Base-by-base conservation (phyloP, 2,113 vertebrate genomes). In the Brachirus orientalis region DNA sequence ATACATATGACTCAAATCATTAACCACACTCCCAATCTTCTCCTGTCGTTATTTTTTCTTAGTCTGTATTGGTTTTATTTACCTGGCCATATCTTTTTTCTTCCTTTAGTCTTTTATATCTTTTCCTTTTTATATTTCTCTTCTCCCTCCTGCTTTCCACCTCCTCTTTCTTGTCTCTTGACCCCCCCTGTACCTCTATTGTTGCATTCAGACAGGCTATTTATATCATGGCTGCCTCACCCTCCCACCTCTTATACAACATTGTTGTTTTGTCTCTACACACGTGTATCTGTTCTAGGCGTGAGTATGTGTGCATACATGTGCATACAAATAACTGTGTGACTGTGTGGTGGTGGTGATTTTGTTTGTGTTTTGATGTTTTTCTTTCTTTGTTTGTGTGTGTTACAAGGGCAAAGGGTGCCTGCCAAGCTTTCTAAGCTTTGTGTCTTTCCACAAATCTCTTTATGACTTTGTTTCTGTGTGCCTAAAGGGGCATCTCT, bases 161-260 rank as follows among this genome's bases (percentile, higher is more conserved):
- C 52, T 51, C n/a, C 36, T 77, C 63, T 52, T 68, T 47, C 63
- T 41, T 79, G 59, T 35, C 69, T 72, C 71, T 28, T 58, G 43
- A 46, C 60, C 75, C 65, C 74, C 80, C 60, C 73, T 65, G 70
- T 70, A 70, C 81, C 67, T 80, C 75, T 82, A 78, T 90, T 89
- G 85, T 88, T 85, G 75, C 77, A 80, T 85, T 90, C 85, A 89
- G 89, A 87, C 80, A 75, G 69, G 79, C 88, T 92, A 90, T 92
- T 92, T 90, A 89, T 92, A 91, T 87, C 88, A 67, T 82, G 77
- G 73, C 77, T 88, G 83, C 85, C 62, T 87, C 82, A 80, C 80
- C 35, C 86, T 89, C 82, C 82, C 73, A 80, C 83, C 28, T 83
- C 76, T 81, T 58, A 59, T 82, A 88, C 4, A 36, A 7, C 53